Conservation (phyloP, 64 coral and sea anemone genomes). For the Montipora foliosa region DNA sequence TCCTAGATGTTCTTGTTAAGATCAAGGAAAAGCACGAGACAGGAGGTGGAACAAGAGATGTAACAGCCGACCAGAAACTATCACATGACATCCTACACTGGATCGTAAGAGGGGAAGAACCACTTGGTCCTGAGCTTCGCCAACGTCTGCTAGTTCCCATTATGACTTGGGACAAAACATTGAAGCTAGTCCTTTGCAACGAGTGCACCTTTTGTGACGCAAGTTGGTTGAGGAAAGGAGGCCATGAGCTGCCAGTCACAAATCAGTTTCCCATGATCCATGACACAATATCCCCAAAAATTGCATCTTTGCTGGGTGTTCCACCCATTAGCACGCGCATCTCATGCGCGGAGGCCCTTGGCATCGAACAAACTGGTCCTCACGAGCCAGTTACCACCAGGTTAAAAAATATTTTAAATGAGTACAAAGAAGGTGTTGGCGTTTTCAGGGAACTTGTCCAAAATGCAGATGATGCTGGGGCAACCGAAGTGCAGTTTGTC, state of each 20-base stretch:
- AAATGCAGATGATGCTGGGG: conserved; percentile 96
- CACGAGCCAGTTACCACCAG: conserved; percentile 88
- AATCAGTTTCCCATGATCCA: conserved; percentile 73
- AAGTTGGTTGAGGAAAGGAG: conserved; percentile 64
- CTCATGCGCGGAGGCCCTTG: conserved; percentile 64
- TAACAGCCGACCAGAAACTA: conserved; percentile 54
- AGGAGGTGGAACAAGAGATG: neutral
- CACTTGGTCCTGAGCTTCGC: conserved; percentile 29
- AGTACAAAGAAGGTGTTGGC: conserved; percentile 93
- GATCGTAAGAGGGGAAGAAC: conserved; percentile 66
- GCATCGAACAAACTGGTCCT: conserved; percentile 85
- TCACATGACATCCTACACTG: conserved; percentile 75
- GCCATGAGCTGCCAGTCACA: conserved; percentile 46
- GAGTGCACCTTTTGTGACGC: conserved; percentile 82
- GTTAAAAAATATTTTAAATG: conserved; percentile 83
- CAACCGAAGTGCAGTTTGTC: conserved; percentile 87
- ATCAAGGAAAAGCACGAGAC: conserved; percentile 67
- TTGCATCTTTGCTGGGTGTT: conserved; percentile 73
- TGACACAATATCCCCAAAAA: conserved; percentile 68
- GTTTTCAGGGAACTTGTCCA: conserved; percentile 92
- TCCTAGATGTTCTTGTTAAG: conserved; percentile 53
- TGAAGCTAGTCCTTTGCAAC: conserved; percentile 72
- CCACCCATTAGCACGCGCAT: conserved; percentile 84
- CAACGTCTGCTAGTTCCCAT: conserved; percentile 69
- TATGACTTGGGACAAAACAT: conserved; percentile 70